Base-by-base conservation (phyloP, 2,888 invertebrate genomes). In the Helicoverpa assulta region DNA sequence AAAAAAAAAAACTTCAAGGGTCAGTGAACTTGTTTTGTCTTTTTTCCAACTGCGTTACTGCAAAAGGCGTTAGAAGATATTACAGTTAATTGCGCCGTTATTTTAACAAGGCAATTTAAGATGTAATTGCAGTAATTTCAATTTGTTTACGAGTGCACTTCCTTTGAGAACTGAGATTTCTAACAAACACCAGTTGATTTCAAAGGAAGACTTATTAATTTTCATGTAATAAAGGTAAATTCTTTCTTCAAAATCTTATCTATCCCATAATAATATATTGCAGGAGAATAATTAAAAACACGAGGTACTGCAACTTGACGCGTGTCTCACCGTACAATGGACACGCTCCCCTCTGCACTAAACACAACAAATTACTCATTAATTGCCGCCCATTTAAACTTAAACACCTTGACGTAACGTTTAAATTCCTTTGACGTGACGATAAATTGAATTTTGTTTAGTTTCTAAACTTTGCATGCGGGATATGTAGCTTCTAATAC, bases 331-430 rank as follows among this genome's bases (percentile, higher is more conserved):
- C 52, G 67, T 81, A 86, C 86, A 89, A 85, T 82, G 89, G 84
- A 84, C 89, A 90, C 90, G 86, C 85, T 85, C 87, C 81, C 85
- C 74, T 81, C 79, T 66, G 70, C 74, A 79, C 79, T 72, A 82
- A 85, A 88, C 86, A 84, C 84, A 84, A 88, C 85, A 85, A 89
- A 88, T 87, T 83, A 85, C 80, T 67, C 71, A 67, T 57, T 83
- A 88, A 90, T 87, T 87, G 78, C 84, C 55, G 62, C 68, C 73
- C 79, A 87, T 86, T 88, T 88, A 83, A 86, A 88, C 89, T 87
- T 87, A 91, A 92, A 89, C 86, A 85, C 86, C 74, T 86, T 51
- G 59, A 21, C 4, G 70, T 88, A 92, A 82, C 89, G 89, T 82
- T 84, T 85, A 91, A 89, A 92, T 89, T 93, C 82, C 88, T 82